These are phyloP conservation scores for Gasterosteus aculeatus DNA, from an alignment of 2,113 vertebrate genomes.

Conservation along the genomic window DNA sequence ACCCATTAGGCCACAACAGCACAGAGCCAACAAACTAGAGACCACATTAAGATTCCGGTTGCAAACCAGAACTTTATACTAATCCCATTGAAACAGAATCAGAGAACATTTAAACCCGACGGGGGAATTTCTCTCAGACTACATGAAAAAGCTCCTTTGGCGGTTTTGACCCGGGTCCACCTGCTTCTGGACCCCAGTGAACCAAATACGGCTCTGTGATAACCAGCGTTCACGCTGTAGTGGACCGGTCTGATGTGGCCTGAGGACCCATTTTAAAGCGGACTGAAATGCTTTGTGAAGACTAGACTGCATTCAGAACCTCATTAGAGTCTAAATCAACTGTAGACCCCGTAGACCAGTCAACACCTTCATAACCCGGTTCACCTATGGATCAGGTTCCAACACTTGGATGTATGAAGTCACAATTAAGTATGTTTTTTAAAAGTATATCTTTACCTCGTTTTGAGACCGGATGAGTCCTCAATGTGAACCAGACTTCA, in stretches of 20 bases:
- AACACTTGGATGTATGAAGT: not conserved
- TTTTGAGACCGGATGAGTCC: no score
- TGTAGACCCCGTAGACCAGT: not conserved
- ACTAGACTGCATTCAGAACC: not conserved
- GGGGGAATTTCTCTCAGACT: no score
- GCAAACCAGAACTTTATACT: no score
- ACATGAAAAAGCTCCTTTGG: no score
- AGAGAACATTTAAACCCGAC: no score
- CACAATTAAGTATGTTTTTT: no score
- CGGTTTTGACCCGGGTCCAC: not conserved
- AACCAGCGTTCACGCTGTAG: no score
- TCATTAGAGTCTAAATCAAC: not conserved
- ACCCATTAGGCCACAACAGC: not conserved
- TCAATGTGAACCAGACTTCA: no score
- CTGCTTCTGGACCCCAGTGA: not conserved
- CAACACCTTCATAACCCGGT: no score
- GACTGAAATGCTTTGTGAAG: not conserved
- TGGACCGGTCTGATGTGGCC: not conserved
- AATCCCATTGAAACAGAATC: no score
- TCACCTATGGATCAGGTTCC: not conserved
- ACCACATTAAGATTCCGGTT: not conserved
- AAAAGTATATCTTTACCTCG: no score
- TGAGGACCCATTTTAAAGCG: not conserved
- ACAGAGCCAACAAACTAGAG: constrained; percentile 2
- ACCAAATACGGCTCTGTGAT: no score